Evolutionary conservation across 2,888 invertebrate genomes (phyloP).

Genomic region (Blastobasis adustella): DNA sequence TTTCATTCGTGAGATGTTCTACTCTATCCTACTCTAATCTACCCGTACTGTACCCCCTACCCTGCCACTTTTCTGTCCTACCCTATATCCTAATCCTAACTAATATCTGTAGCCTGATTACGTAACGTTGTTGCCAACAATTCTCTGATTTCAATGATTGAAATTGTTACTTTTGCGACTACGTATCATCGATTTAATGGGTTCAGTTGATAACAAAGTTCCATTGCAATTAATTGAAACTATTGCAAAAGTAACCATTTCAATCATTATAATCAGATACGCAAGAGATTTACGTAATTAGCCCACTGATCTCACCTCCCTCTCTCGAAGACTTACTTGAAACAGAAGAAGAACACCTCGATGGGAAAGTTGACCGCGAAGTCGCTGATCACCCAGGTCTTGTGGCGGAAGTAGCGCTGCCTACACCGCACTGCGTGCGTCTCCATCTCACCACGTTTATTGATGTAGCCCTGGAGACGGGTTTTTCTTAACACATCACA

Average conservation of each 20-base stretch:
- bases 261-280: neutral
- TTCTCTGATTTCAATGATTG: too few relatives aligned
- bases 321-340: constrained; percentile 32
- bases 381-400: constrained; percentile 45
- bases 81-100: neutral
- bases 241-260: too few relatives aligned
- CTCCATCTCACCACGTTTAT: constrained; percentile 49
- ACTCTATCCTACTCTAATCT: neutral
- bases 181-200: too few relatives aligned
- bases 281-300: too few relatives aligned
- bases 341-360: constrained; percentile 46
- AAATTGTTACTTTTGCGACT: too few relatives aligned
- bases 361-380: constrained; percentile 47
- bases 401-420: constrained; percentile 46
- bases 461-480: constrained; percentile 43
- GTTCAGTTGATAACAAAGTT: too few relatives aligned
- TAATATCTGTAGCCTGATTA: too few relatives aligned
- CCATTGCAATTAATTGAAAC: too few relatives aligned
- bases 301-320: too few relatives aligned
- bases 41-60: neutral
- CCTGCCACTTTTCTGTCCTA: too few relatives aligned
- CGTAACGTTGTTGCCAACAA: too few relatives aligned
- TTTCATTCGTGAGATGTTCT: neutral
- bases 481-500: neutral
- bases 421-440: constrained; percentile 44